Percentiles rank a stretch among this genome's conserved stretches.
These are phyloP conservation scores for Engystomops pustulosus DNA, from an alignment of 2,113 vertebrate genomes.

Conservation along the genomic window DNA sequence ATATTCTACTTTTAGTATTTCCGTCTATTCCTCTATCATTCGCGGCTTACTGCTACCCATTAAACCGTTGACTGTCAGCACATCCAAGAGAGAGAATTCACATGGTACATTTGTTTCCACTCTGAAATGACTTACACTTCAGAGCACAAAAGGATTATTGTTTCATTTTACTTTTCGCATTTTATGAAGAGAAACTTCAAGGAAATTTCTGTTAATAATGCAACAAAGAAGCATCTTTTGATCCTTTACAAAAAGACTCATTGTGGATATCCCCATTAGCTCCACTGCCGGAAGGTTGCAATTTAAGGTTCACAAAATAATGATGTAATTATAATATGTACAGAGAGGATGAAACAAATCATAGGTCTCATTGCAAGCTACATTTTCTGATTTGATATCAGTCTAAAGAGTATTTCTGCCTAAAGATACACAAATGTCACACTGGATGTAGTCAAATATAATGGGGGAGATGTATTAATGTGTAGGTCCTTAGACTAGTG, in stretches of 20 bases:
- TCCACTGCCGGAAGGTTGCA: neutral
- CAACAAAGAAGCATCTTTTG: constrained; percentile 4
- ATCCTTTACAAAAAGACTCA: neutral
- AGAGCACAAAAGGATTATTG: neutral
- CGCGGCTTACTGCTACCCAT: neutral
- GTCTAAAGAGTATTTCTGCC: no score
- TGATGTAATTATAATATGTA: neutral
- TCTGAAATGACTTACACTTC: neutral
- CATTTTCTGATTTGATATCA: neutral
- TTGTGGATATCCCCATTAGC: neutral
- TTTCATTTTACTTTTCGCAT: neutral
- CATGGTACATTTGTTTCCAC: neutral
- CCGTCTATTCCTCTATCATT: neutral
- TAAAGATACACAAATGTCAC: neutral
- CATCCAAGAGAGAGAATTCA: neutral
- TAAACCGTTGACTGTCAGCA: neutral
- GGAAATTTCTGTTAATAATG: neutral
- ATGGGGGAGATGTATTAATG: no score
- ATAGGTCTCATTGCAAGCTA: neutral
- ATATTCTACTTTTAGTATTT: neutral
- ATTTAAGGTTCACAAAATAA: neutral
- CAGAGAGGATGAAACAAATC: neutral
- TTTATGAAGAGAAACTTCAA: neutral
- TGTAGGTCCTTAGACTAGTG: no score
- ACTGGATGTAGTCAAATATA: neutral